Evolutionary conservation across 2,888 invertebrate species (phyloP), one percentile per base, ranked within the genome.

Genomic region (Idaea straminata): DNA sequence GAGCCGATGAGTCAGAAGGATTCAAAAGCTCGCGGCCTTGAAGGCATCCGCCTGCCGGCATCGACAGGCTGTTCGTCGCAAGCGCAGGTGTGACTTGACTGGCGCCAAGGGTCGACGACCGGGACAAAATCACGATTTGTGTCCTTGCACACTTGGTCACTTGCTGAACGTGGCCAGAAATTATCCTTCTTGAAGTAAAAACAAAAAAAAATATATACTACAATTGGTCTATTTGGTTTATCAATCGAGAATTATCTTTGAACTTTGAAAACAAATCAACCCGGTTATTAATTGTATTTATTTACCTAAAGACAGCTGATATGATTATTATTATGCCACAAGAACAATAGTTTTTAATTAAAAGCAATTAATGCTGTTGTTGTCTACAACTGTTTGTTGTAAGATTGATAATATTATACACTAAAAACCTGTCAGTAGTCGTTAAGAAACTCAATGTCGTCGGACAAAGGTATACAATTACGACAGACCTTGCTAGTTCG

Each of bases 81-180:
- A 73, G 79, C 83, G 86, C 91, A 89, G 89, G 89, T 89, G 88
- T 81, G 75, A 71, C 76, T 74, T 81, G 75, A 71, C 76, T 74
- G 81, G 81, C 83, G 83, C 78, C 81, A 72, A 69, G 78, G 83
- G 86, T 88, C 88, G 77, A 78, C 80, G 88, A 85, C 84, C 87
- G 75, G 59, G 74, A 79, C 75, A 74, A 82, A 77, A 78, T 66
- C 77, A 77, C 74, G 73, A 82, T 84, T 83, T 78, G 80, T 78
- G 66, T 83, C 77, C 75, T 73, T 73, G 72, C 58, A 58, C 58
- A 47, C 47, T 47, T 47, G 47, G 47, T 47, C 13, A 47, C 7
- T 47, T 47, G 47, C 13, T 47, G 47, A 47, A 10, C 0, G 10
- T 47, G 10, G 6, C 47, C 10, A 47, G 47, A 13, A 47, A 13